Evolutionary conservation across 2,888 invertebrate species (phyloP).

Genomic region (Leptopilina drosophilae): DNA sequence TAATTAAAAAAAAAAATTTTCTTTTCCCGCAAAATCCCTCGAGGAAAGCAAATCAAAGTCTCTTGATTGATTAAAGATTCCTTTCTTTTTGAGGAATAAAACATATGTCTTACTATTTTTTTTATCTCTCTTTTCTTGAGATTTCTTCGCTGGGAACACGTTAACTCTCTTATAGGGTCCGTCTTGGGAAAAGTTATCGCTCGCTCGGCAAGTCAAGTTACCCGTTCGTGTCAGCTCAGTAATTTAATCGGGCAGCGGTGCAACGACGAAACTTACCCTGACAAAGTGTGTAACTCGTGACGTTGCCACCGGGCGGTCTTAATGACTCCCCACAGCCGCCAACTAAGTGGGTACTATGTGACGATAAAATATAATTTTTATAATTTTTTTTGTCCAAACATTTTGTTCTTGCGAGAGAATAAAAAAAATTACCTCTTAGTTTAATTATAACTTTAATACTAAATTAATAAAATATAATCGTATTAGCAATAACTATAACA

Average conservation of each 20-base stretch:
- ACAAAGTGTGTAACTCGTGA: slow-evolving; percentile 65
- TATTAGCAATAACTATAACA: too few species aligned
- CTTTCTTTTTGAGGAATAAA: not conserved
- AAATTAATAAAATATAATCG: too few species aligned
- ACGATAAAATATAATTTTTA: slow-evolving; percentile 1
- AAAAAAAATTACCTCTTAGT: too few species aligned
- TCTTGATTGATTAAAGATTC: not conserved
- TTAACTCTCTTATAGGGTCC: slow-evolving; percentile 1
- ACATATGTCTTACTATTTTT: not conserved
- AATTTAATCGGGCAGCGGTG: slow-evolving; percentile 66
- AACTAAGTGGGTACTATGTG: not conserved
- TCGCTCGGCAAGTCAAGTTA: slow-evolving; percentile 47
- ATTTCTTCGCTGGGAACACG: not conserved
- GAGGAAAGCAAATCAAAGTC: not conserved
- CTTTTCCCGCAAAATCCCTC: not conserved
- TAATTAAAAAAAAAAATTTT: not conserved
- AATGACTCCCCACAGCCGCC: slow-evolving; percentile 24
- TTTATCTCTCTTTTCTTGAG: not conserved
- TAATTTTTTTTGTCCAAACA: not conserved
- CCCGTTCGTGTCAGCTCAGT: slow-evolving; percentile 51
- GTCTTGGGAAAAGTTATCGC: slow-evolving; percentile 26
- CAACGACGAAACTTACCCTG: slow-evolving; percentile 64
- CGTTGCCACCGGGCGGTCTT: slow-evolving; percentile 35
- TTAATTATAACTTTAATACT: too few species aligned
- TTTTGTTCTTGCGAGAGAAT: not conserved